Conservation (phyloP, 2,888 invertebrate genomes). For the Plutella xylostella region DNA sequence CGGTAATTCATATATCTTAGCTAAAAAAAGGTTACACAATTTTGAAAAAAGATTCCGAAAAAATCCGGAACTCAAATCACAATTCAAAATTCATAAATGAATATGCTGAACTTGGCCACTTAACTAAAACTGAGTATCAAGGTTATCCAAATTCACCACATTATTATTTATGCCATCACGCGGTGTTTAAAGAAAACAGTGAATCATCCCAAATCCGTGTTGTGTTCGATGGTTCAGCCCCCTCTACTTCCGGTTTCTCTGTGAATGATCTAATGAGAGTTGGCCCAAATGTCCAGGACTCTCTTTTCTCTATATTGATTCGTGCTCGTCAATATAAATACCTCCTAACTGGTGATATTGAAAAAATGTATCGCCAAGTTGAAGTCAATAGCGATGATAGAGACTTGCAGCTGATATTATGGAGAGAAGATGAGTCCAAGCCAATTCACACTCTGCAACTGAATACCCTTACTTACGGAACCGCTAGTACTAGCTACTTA, state of each 20-base stretch:
- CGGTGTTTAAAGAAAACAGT: slow-evolving; percentile 14
- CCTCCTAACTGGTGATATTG: slow-evolving; percentile 3
- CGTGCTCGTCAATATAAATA: slow-evolving; percentile 5
- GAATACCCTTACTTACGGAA: slow-evolving; percentile 8
- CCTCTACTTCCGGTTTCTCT: slow-evolving; percentile 17
- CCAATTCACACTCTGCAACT: slow-evolving; percentile 4
- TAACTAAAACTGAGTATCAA: no score
- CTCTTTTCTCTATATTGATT: slow-evolving; percentile 6
- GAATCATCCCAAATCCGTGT: slow-evolving; percentile 20
- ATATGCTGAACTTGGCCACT: slow-evolving; percentile 13
- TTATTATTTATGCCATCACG: no score
- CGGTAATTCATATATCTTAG: background rate
- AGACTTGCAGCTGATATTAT: slow-evolving; percentile 8
- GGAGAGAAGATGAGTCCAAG: slow-evolving; percentile 7
- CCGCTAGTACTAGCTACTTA: slow-evolving; percentile 6
- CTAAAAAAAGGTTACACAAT: background rate
- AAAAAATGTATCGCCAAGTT: slow-evolving; percentile 21
- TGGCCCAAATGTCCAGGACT: slow-evolving; percentile 10
- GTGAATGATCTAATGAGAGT: slow-evolving; percentile 7
- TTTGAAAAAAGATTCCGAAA: background rate
- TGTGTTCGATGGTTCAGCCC: slow-evolving; percentile 21
- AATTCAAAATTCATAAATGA: slow-evolving; percentile 14
- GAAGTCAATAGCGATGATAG: background rate
- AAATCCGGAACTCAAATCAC: background rate
- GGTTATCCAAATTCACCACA: no score